Conservation (phyloP, 2,888 invertebrate species). For the Sinodicranocentrus sp. region DNA sequence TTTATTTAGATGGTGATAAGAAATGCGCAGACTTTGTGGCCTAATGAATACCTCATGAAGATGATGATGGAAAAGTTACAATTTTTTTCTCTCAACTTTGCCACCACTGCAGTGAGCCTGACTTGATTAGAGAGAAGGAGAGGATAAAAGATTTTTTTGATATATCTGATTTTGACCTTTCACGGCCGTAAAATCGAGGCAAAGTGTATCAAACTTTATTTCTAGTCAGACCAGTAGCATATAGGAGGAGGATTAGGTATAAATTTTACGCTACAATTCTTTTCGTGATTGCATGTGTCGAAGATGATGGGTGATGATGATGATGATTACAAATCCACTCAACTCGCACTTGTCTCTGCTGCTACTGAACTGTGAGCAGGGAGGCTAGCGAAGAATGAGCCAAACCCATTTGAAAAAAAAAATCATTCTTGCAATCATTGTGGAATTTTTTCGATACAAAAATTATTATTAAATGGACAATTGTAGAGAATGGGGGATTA, state of each 20-base stretch:
- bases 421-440: too few relatives aligned
- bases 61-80: constrained; percentile 29
- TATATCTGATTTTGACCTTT: constrained; percentile 60
- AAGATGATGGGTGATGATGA: constrained; percentile 28
- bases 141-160: too few relatives aligned
- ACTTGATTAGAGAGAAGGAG: too few relatives aligned
- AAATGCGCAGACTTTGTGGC: neutral
- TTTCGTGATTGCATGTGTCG: constrained; percentile 59
- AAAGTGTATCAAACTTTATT: constrained; percentile 14
- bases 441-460: too few relatives aligned
- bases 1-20: constrained; percentile 12
- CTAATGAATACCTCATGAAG: constrained; percentile 55
- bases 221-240: constrained; percentile 44
- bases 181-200: constrained; percentile 43
- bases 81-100: constrained; percentile 7
- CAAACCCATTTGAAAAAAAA: too few relatives aligned
- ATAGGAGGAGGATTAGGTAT: neutral
- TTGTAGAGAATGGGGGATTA: too few relatives aligned
- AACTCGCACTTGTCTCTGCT: constrained; percentile 1
- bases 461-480: too few relatives aligned
- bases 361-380: too few relatives aligned
- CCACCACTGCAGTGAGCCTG: constrained; percentile 17
- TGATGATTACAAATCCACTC: constrained; percentile 17
- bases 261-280: constrained; percentile 10
- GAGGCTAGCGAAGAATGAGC: too few relatives aligned